A percentile compares a stretch with the other conserved stretches of the same genome.
phyloP scores from a whole-genome alignment of 2,113 vertebrate species.

The Crocuta crocuta region DNA sequence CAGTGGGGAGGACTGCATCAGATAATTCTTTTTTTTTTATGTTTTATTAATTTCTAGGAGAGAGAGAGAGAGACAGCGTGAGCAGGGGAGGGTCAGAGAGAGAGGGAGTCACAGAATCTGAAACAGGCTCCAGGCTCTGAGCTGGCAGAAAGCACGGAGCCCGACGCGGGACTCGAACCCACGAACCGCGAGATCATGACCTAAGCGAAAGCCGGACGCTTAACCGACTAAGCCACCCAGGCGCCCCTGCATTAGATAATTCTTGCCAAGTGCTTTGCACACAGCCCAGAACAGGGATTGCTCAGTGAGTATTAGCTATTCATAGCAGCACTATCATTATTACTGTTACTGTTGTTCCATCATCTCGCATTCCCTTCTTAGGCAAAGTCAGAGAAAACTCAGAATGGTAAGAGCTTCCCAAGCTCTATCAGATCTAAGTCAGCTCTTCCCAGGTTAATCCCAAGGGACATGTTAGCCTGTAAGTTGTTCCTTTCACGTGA shows the following conservation, averaged over 20 bases:
- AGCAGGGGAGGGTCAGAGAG: too few species aligned
- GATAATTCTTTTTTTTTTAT: too few species aligned
- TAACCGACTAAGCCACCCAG: too few species aligned
- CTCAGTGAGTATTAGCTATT: background rate
- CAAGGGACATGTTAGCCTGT: background rate
- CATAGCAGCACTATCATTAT: background rate
- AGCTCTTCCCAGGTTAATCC: background rate
- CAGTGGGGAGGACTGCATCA: background rate
- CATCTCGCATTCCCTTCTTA: conserved; percentile 33
- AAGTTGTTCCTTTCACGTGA: background rate
- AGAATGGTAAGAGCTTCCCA: background rate
- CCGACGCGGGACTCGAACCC: too few species aligned
- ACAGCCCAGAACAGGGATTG: background rate
- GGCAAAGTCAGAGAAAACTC: background rate
- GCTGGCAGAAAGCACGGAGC: too few species aligned
- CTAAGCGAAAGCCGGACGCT: too few species aligned
- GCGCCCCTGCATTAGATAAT: background rate
- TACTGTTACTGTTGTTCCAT: background rate
- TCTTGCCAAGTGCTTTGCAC: background rate
- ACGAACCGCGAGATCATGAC: too few species aligned
- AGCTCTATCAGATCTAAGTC: background rate
- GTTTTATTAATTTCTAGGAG: too few species aligned
- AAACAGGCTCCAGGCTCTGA: too few species aligned
- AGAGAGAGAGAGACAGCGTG: too few species aligned
- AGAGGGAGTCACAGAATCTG: too few species aligned